Evolutionary conservation across 2,113 vertebrate species (phyloP).

Genomic region (Paramisgurnus dabryanus): DNA sequence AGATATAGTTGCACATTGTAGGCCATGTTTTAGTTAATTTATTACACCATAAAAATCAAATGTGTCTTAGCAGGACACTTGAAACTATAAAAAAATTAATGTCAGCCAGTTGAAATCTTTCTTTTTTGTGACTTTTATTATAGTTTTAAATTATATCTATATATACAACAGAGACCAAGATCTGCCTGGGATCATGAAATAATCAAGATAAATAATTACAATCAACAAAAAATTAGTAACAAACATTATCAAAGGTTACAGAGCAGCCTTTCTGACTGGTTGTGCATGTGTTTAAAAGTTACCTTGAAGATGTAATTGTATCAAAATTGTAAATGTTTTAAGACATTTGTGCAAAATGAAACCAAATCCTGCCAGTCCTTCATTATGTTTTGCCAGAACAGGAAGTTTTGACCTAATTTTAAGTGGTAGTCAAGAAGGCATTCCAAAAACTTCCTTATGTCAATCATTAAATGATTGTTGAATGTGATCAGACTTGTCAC

Average conservation of each 20-base stretch:
- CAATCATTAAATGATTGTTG: not conserved
- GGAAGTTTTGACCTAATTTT: conserved; percentile 1
- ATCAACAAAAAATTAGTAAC: not conserved
- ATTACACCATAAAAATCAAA: too few species aligned
- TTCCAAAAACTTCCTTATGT: conserved; percentile 17
- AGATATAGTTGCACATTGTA: too few species aligned
- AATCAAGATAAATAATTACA: not conserved
- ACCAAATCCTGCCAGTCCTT: conserved; percentile 4
- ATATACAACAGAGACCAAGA: too few species aligned
- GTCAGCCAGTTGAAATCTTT: too few species aligned
- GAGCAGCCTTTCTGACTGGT: not conserved
- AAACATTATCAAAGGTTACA: not conserved
- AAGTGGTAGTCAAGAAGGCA: not conserved
- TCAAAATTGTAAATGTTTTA: not conserved
- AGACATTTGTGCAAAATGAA: conserved; percentile 11
- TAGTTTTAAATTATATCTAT: too few species aligned
- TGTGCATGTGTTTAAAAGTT: not conserved
- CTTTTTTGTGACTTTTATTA: too few species aligned
- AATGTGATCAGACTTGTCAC: not conserved
- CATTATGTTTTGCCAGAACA: not conserved
- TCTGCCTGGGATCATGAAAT: too few species aligned
- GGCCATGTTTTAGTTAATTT: too few species aligned
- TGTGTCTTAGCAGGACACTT: too few species aligned
- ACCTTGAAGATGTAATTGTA: not conserved
- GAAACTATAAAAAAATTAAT: too few species aligned